A percentile compares a stretch with the other conserved stretches of the same genome.
These are phyloP conservation scores for Paguma larvata DNA, from an alignment of 2,797 vertebrate genomes.

Conservation along the genomic window DNA sequence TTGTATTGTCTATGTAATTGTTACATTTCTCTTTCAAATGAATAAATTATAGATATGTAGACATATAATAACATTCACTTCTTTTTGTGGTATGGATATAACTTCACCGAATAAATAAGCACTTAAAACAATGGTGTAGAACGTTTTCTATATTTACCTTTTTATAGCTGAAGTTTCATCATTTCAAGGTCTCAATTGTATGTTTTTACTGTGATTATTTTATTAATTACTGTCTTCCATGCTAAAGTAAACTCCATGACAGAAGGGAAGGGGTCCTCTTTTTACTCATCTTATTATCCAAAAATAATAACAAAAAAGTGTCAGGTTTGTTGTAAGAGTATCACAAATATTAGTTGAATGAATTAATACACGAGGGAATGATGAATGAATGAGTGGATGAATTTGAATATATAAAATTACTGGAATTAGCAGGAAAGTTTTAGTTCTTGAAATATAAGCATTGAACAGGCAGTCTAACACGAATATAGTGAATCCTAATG, in stretches of 20 bases:
- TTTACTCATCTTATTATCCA: not conserved
- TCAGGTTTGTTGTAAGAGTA: not conserved
- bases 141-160: not conserved
- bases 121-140: not conserved
- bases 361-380: not conserved
- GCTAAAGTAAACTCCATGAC: not conserved
- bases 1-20: not conserved
- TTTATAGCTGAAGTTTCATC: not conserved
- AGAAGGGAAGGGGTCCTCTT: not conserved
- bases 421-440: not conserved
- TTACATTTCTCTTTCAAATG: not conserved
- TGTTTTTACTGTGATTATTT: not conserved
- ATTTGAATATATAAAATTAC: not conserved
- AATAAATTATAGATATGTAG: not conserved
- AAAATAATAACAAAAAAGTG: not conserved
- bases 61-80: not conserved
- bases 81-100: not conserved
- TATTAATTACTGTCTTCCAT: not conserved
- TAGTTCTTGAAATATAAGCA: not conserved
- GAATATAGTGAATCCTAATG: not conserved
- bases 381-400: not conserved
- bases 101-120: not conserved
- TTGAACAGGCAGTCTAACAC: not conserved
- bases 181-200: not conserved
- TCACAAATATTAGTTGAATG: not conserved